These are phyloP conservation scores for Hipparchia sbordonii DNA, from an alignment of 2,888 invertebrate genomes.

Conservation along the genomic window DNA sequence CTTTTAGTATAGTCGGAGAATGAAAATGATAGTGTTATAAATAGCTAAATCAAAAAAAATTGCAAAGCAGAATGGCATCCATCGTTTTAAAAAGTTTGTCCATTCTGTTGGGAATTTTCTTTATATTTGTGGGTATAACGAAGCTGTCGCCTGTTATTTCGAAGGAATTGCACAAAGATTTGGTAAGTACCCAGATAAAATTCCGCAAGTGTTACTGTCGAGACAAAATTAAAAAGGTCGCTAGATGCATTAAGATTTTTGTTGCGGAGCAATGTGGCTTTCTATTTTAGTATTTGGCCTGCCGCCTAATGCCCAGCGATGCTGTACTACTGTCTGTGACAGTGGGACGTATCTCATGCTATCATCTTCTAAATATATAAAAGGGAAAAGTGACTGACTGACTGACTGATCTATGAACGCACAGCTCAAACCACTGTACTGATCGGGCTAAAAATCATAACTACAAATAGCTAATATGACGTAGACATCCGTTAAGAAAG, in stretches of 20 bases:
- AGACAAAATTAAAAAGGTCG: slow-evolving; percentile 57
- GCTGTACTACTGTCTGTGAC: slow-evolving; percentile 67
- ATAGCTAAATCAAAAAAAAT: slow-evolving; percentile 2
- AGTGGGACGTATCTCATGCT: slow-evolving; percentile 46
- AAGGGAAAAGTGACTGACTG: too few species aligned
- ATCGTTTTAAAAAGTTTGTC: slow-evolving; percentile 96
- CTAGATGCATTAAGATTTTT: slow-evolving; percentile 70
- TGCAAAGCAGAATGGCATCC: slow-evolving; percentile 72
- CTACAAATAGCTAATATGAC: too few species aligned
- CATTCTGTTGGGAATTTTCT: slow-evolving; percentile 95
- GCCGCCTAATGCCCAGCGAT: slow-evolving; percentile 75
- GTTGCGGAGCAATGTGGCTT: slow-evolving; percentile 69
- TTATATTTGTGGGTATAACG: slow-evolving; percentile 96
- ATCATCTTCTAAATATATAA: slow-evolving; percentile 11
- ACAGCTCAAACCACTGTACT: too few species aligned
- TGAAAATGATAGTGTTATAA: slow-evolving; percentile 16
- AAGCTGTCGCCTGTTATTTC: slow-evolving; percentile 96
- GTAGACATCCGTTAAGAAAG: too few species aligned
- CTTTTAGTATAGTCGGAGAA: background rate
- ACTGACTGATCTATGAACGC: too few species aligned
- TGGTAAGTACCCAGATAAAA: slow-evolving; percentile 85
- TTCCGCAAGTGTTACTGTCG: slow-evolving; percentile 24
- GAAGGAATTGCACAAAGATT: slow-evolving; percentile 97
- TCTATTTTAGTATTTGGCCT: slow-evolving; percentile 82
- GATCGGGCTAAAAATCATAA: too few species aligned